Base-by-base conservation (phyloP, 2,888 invertebrate genomes). In the Chorisops tibialis region DNA sequence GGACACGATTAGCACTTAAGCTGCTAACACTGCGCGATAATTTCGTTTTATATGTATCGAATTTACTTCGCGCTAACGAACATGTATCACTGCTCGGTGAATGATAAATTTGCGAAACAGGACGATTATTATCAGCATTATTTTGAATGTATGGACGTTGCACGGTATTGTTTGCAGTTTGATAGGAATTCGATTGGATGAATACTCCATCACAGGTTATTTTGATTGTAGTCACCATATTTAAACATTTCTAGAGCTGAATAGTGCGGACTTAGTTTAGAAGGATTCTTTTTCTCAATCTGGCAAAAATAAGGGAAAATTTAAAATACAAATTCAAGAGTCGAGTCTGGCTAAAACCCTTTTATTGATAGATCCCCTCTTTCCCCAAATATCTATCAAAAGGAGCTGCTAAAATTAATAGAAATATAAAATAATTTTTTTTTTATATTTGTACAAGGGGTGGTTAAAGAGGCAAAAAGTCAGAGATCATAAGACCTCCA, bases 201-300 rank as follows among this genome's bases (percentile, higher is more conserved):
- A 77, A 77, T 45, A 77, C 77, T 62, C 77, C 77, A 72, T 77
- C 77, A 70, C 77, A 76, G 66, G 77, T 77, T 69, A 77, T 77
- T 70, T 77, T 77, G 63, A 77, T 77, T 73, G 75, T 77, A 70
- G 77, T 77, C 71, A 77, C 77, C 77, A 77, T 77, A 61, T 61
- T 61, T 22, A 18, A 35, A n/a, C 52, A 61, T 61, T 37, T 37
- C 45, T 56, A 9, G 30, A 30, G 9, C 30, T 30, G 30, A 30
- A 7, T 30, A n/a, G n/a, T n/a, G n/a, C n/a, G n/a, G n/a, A n/a
- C n/a, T n/a, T n/a, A n/a, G n/a, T n/a, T n/a, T n/a, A n/a, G n/a
- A n/a, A n/a, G n/a, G n/a, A n/a, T n/a, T n/a, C n/a, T n/a, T n/a
- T n/a, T n/a, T n/a, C n/a, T n/a, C n/a, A n/a, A n/a, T n/a, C n/a